A percentile compares a stretch with the other conserved stretches of the same genome.
These are phyloP conservation scores for Dolichotis patagonum DNA, from an alignment of 2,113 vertebrate genomes.

Conservation along the genomic window DNA sequence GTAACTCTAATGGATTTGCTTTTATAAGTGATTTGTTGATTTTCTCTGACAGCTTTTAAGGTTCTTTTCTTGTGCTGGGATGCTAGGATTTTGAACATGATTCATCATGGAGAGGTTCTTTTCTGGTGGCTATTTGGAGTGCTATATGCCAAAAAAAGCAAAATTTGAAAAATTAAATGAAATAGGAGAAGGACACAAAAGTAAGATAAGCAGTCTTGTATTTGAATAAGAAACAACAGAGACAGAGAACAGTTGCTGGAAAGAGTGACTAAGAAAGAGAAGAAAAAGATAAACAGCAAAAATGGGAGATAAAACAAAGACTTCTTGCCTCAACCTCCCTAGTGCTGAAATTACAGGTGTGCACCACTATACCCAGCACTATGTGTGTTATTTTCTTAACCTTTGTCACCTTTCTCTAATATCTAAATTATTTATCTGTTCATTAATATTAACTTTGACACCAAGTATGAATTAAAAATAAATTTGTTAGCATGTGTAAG, in stretches of 20 bases:
- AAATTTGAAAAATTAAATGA: not conserved
- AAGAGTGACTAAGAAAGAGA: not conserved
- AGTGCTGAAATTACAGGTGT: not conserved
- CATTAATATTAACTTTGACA: constrained; percentile 23
- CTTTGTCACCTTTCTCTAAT: not conserved
- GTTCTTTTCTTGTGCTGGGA: not conserved
- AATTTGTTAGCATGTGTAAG: not conserved
- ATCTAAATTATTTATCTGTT: constrained; percentile 21
- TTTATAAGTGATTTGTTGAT: not conserved
- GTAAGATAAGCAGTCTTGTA: not conserved
- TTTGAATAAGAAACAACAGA: not conserved
- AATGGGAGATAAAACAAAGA: not conserved
- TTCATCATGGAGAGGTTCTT: not conserved
- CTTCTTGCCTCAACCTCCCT: not conserved
- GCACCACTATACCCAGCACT: not conserved
- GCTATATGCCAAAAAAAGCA: not conserved
- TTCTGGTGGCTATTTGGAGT: not conserved
- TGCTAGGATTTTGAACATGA: not conserved
- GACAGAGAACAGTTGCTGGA: not conserved
- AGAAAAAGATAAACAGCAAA: not conserved
- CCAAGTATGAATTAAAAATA: not conserved
- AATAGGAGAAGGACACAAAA: not conserved
- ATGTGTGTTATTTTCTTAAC: constrained; percentile 15
- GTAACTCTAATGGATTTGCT: not conserved
- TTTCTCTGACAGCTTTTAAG: not conserved